A percentile compares a stretch with the other conserved stretches of the same genome.
Conservation (phyloP, 2,113 vertebrate species). For the Ramphastos sulfuratus region DNA sequence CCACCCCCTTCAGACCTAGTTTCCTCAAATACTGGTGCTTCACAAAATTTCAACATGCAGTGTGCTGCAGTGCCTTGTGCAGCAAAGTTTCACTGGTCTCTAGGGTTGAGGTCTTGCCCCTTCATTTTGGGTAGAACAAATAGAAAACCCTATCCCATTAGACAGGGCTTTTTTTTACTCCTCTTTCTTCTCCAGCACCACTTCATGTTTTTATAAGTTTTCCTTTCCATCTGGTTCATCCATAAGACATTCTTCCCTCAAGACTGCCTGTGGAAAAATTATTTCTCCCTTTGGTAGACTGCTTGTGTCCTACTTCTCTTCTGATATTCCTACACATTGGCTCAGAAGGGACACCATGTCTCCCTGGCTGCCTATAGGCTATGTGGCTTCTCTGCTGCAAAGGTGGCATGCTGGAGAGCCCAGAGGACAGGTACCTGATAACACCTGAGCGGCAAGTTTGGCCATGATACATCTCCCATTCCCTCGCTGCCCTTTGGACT, state of each 20-base stretch:
- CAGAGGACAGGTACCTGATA: no score
- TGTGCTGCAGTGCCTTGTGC: not conserved
- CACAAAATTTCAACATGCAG: not conserved
- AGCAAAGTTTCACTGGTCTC: not conserved
- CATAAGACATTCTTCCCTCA: not conserved
- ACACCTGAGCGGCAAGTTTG: not conserved
- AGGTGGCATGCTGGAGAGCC: fast-evolving
- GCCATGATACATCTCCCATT: not conserved
- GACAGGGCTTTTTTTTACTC: not conserved
- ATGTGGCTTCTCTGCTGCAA: fast-evolving
- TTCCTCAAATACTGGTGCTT: not conserved
- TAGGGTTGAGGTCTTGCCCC: not conserved
- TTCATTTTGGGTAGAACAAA: not conserved
- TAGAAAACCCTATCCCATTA: not conserved
- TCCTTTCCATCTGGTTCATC: not conserved
- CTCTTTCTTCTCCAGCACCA: not conserved
- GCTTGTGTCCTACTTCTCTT: not conserved
- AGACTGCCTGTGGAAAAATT: not conserved
- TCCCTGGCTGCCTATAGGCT: not conserved
- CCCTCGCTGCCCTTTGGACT: not conserved
- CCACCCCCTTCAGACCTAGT: no score
- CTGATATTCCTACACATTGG: fast-evolving
- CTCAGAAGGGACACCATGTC: fast-evolving
- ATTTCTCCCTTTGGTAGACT: not conserved
- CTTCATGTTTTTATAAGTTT: not conserved